Evolutionary conservation across 2,113 vertebrate species (phyloP).

Genomic region (Parus major): DNA sequence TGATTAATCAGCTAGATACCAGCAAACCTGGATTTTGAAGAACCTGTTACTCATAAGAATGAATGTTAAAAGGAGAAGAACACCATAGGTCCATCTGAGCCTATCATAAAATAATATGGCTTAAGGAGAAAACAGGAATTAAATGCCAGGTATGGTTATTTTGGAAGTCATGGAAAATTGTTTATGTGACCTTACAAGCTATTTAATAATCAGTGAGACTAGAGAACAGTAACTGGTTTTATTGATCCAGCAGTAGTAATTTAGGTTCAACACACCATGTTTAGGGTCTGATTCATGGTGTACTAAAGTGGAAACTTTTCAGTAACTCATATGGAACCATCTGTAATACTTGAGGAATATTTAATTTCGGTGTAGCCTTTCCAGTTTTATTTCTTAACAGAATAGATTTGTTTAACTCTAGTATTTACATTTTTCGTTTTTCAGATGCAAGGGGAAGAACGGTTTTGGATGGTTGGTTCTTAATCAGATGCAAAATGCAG

Average conservation of each 20-base stretch:
- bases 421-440: not conserved
- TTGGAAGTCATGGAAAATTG: not conserved
- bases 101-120: not conserved
- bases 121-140: conserved; percentile 10
- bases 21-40: not conserved
- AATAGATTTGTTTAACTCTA: not conserved
- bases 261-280: not conserved
- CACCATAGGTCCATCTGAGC: not conserved
- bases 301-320: not conserved
- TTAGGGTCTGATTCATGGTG: not conserved
- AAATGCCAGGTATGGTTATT: conserved; percentile 17
- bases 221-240: conserved; percentile 17
- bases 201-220: not conserved
- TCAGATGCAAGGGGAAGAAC: not conserved
- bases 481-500: not conserved
- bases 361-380: not conserved
- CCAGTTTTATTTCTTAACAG: not conserved
- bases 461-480: not conserved
- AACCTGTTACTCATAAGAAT: not conserved
- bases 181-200: conserved; percentile 26
- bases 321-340: not conserved
- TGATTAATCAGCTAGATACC: not conserved
- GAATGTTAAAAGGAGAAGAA: not conserved
- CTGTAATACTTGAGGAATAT: not conserved
- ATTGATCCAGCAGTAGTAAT: conserved; percentile 1